phyloP scores from a whole-genome alignment of 2,113 vertebrate species.

The Cololabis saira region DNA sequence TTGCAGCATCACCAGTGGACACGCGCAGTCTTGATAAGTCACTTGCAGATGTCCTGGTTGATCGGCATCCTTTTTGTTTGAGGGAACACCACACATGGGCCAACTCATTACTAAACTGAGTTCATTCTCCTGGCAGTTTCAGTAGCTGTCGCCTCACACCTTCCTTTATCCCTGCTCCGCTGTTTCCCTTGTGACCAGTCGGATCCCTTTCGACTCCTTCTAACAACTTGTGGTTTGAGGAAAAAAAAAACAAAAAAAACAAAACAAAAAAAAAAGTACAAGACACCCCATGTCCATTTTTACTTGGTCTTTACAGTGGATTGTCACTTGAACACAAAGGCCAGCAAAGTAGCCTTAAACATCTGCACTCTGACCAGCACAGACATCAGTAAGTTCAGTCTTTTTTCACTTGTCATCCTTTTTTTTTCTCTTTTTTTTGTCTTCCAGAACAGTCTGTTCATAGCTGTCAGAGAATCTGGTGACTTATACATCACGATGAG shows the following conservation, averaged over 20 bases:
- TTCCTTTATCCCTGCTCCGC: slow-evolving; percentile 16
- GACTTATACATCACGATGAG: slow-evolving; percentile 73
- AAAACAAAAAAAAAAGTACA: slow-evolving; percentile 34
- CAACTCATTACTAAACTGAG: slow-evolving; percentile 45
- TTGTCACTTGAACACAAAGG: slow-evolving; percentile 84
- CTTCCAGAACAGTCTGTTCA: slow-evolving; percentile 61
- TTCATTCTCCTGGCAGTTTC: slow-evolving; percentile 81
- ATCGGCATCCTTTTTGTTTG: slow-evolving; percentile 27
- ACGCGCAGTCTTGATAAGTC: slow-evolving; percentile 50
- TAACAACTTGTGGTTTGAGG: slow-evolving; percentile 55
- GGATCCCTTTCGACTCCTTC: slow-evolving; percentile 40
- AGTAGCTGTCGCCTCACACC: slow-evolving; percentile 73
- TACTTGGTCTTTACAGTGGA: slow-evolving; percentile 84
- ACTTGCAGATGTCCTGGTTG: slow-evolving; percentile 35
- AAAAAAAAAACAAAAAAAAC: slow-evolving; percentile 41
- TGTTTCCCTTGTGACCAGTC: slow-evolving; percentile 27
- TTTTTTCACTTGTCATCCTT: slow-evolving; percentile 20
- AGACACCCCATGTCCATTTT: slow-evolving; percentile 74
- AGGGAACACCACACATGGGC: slow-evolving; percentile 23
- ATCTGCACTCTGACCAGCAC: slow-evolving; percentile 77
- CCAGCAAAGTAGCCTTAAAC: slow-evolving; percentile 69
- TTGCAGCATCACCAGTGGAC: slow-evolving; percentile 54
- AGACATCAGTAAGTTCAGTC: slow-evolving; percentile 66
- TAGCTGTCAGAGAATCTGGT: slow-evolving; percentile 68
- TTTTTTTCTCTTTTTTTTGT: slow-evolving; percentile 42